Conservation (phyloP, 2,888 invertebrate genomes). For the Sceliomorpha sp. region DNA sequence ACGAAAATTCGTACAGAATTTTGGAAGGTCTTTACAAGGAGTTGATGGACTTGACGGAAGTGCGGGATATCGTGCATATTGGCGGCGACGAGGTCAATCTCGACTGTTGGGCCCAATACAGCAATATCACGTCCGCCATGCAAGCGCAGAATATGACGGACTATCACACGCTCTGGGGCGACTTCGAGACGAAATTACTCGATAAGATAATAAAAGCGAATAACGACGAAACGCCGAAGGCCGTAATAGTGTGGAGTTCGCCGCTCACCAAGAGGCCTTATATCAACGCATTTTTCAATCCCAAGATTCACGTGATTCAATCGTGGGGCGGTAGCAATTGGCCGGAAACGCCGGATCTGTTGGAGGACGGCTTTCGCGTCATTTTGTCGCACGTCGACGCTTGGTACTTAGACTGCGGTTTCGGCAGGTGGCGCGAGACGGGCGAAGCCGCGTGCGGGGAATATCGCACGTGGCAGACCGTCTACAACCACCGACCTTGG, state of each 20-base stretch:
- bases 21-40: slow-evolving; percentile 88
- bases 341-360: slow-evolving; percentile 88
- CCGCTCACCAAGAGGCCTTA: slow-evolving; percentile 88
- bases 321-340: slow-evolving; percentile 91
- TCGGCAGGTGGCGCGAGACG: slow-evolving; percentile 91
- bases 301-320: slow-evolving; percentile 88
- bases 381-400: slow-evolving; percentile 93
- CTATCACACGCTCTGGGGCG: slow-evolving; percentile 89
- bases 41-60: slow-evolving; percentile 86
- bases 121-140: slow-evolving; percentile 77
- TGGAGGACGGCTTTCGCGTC: slow-evolving; percentile 88
- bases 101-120: slow-evolving; percentile 87
- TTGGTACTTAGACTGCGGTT: slow-evolving; percentile 94
- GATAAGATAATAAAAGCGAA: slow-evolving; percentile 84
- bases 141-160: slow-evolving; percentile 88
- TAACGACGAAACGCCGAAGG: slow-evolving; percentile 82
- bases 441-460: slow-evolving; percentile 93
- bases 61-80: slow-evolving; percentile 90
- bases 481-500: slow-evolving; percentile 92
- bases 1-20: slow-evolving; percentile 88
- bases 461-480: slow-evolving; percentile 92
- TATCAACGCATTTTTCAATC: slow-evolving; percentile 85
- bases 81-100: slow-evolving; percentile 93
- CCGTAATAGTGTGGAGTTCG: slow-evolving; percentile 88
- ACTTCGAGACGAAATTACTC: slow-evolving; percentile 86